Base-by-base conservation (phyloP, 2,113 vertebrate species). In the Brachyistius frenatus region DNA sequence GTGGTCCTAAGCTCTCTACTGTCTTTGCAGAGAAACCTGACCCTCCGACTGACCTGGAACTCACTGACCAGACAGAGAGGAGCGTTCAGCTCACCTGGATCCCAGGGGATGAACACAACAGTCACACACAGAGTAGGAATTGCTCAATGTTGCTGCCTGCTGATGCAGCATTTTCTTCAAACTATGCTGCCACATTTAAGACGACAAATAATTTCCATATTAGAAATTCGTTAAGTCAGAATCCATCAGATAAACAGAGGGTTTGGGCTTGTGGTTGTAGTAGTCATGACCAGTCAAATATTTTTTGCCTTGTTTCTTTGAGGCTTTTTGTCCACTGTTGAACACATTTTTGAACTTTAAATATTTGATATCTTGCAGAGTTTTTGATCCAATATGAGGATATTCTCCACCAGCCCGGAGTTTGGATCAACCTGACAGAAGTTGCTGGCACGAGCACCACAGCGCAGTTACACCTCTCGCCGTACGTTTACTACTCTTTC, bases 321-420 rank as follows among this genome's bases (percentile, higher is more conserved):
- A 37, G 4, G n/a, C 35, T 31, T 6, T 4, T 6, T 4, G 2
- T 30, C 0, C 16, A 7, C 6, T 15, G 5, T 63, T 31, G 33
- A 53, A 9, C 3, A 56, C 13, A 33, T 54, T 70, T 0, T 7
- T 50, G 0, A 75, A 37, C 2, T 32, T 9, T 55, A 10, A 23
- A 23, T 66, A 5, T 39, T 53, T 47, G 68, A 15, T 60, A 1
- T 89, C 85, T 23, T 6, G 10, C 89, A 99, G 98, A 81, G 76
- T 99, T 97, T 80, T 81, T 97, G 72, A 93, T 99, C 78, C 97
- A 99, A 5, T 98, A 95, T 7, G 96, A 97, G 85, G 97, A 99
- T 82, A 92, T 93, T 0, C 95, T 97, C 79, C 97, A 96, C 41
- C 91, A 96, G 76, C 95, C 96, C 4, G 96, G 96, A 16, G 70